These are phyloP conservation scores for Sitophilus oryzae DNA, from an alignment of 1,140 invertebrate genomes.

Conservation along the genomic window DNA sequence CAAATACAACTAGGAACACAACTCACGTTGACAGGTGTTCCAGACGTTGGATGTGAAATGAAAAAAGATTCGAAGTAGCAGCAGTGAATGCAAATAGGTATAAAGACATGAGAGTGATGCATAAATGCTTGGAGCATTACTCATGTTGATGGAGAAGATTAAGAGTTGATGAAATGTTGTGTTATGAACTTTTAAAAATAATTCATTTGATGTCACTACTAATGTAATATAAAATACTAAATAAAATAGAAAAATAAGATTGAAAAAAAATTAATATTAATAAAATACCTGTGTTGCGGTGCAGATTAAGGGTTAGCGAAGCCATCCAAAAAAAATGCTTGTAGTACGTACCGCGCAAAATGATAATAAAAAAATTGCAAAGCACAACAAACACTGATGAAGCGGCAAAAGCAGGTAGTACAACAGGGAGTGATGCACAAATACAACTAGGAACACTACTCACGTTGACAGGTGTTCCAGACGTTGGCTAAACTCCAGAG, in stretches of 20 bases:
- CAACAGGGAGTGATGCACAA: not conserved
- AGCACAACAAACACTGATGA: conserved; percentile 8
- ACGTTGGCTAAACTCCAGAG: conserved; percentile 66
- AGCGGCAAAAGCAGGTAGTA: conserved; percentile 7
- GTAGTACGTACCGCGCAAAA: conserved; percentile 5
- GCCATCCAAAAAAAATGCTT: conserved; percentile 20
- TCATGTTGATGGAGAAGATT: too few relatives aligned
- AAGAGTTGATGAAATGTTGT: too few relatives aligned
- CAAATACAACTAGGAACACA: conserved; percentile 28
- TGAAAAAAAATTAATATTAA: too few relatives aligned
- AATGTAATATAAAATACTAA: not conserved
- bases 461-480: conserved; percentile 62
- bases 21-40: conserved; percentile 64
- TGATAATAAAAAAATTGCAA: conserved; percentile 8
- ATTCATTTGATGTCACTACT: too few relatives aligned
- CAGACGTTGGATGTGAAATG: too few relatives aligned
- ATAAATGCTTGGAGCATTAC: too few relatives aligned
- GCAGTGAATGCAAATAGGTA: too few relatives aligned
- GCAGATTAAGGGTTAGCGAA: conserved; percentile 16
- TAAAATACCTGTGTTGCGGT: conserved; percentile 22
- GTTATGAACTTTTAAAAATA: too few relatives aligned
- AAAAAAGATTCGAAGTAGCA: too few relatives aligned
- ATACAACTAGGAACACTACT: conserved; percentile 46
- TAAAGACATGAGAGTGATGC: too few relatives aligned
- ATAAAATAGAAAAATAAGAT: conserved; percentile 4